Conservation (phyloP, 2,888 invertebrate genomes). For the Stenurella melanura region DNA sequence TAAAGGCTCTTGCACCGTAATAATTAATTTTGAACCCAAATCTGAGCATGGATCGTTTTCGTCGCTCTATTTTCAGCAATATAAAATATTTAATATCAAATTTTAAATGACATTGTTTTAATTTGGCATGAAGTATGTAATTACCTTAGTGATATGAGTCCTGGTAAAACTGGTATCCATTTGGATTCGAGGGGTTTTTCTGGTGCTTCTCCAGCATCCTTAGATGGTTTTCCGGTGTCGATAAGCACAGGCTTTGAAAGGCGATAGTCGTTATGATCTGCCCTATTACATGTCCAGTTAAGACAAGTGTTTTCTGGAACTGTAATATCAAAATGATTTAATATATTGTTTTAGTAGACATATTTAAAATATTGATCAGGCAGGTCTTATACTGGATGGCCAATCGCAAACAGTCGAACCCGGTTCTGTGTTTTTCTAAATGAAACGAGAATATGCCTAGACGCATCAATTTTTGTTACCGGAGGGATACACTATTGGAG, state of each 20-base stretch:
- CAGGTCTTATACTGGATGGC: too few relatives aligned
- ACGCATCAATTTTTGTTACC: too few relatives aligned
- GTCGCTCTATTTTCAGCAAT: too few relatives aligned
- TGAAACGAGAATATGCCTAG: too few relatives aligned
- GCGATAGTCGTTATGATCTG: constrained; percentile 39
- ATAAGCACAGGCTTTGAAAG: constrained; percentile 41
- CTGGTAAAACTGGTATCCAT: constrained; percentile 62
- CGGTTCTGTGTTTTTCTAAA: too few relatives aligned
- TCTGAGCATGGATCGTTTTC: too few relatives aligned
- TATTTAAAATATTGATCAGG: neutral
- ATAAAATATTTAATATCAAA: too few relatives aligned
- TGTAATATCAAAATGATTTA: constrained; percentile 36
- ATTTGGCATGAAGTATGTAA: neutral
- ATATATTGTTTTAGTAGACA: neutral
- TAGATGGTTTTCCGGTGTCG: neutral
- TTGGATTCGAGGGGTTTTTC: constrained; percentile 48
- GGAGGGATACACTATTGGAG: too few relatives aligned
- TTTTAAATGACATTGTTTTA: too few relatives aligned
- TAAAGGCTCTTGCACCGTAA: too few relatives aligned
- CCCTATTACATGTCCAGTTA: constrained; percentile 48
- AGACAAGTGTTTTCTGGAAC: constrained; percentile 55
- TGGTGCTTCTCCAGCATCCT: constrained; percentile 2
- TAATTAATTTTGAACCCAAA: too few relatives aligned
- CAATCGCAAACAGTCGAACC: too few relatives aligned
- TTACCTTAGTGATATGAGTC: constrained; percentile 58